Conservation (phyloP, 2,797 vertebrate genomes). For the Manis crassicaudata region DNA sequence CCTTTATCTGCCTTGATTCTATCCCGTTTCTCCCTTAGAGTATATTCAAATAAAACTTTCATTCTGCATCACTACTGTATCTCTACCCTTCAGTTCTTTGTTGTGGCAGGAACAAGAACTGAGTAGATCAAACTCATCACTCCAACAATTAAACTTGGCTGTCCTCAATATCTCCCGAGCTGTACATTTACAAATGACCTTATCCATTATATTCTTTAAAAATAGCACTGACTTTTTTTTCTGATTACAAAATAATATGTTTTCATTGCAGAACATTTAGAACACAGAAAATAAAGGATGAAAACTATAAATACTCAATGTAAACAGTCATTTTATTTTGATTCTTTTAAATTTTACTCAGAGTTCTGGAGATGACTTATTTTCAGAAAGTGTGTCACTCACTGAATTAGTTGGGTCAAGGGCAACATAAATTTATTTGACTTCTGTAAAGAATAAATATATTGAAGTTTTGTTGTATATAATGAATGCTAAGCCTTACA, state of each 20-base stretch:
- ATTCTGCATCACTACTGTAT: too few species aligned
- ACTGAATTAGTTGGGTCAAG: background rate
- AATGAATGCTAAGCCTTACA: background rate
- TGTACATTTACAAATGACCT: slow-evolving; percentile 1
- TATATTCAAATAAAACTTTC: too few species aligned
- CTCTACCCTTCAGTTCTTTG: too few species aligned
- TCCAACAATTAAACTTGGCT: background rate
- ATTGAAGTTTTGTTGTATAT: slow-evolving; percentile 14
- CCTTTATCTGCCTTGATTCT: too few species aligned
- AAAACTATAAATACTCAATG: slow-evolving; percentile 9
- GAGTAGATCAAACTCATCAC: too few species aligned
- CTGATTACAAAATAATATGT: background rate
- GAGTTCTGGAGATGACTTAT: background rate
- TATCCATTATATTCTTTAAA: background rate
- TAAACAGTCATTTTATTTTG: slow-evolving; percentile 27
- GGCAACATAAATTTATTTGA: slow-evolving; percentile 39
- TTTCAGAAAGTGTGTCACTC: slow-evolving; percentile 26
- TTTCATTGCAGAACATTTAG: slow-evolving; percentile 40
- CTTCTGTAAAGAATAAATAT: background rate
- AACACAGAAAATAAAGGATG: slow-evolving; percentile 31
- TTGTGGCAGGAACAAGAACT: too few species aligned
- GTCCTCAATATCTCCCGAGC: slow-evolving; percentile 12
- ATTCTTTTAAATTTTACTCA: slow-evolving; percentile 11
- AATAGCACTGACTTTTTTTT: slow-evolving; percentile 18
- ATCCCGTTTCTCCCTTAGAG: too few species aligned